Base-by-base conservation (phyloP, 2,888 invertebrate genomes). In the Drosophila mimica region DNA sequence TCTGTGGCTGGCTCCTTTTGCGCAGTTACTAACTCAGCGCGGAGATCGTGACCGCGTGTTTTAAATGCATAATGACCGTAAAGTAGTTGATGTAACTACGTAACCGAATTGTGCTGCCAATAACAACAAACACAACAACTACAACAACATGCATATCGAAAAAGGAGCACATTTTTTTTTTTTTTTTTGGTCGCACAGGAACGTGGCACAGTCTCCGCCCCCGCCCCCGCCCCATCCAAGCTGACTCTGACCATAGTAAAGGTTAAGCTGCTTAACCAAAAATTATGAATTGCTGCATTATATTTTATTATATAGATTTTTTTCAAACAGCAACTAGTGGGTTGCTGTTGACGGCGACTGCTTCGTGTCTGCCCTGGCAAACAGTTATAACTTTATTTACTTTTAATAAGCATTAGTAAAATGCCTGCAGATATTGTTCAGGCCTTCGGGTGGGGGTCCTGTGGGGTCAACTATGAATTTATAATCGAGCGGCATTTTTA, bases 41-140 rank as follows among this genome's bases (percentile, higher is more conserved):
- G 57, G 89, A 92, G 92, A 92, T 92, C 92, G 92, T 92, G 92
- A 92, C 92, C 92, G 92, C 92, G 90, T 92, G 93, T 92, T 93
- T 92, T 91, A 92, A 92, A 92, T 92, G 92, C 93, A 92, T 93
- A 92, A 92, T 92, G 92, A 92, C 92, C 93, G 92, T 90, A 92
- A 91, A 91, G 91, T 89, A 91, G 88, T 91, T 90, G 90, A 77
- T 89, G 80, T 75, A 79, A 77, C 78, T 76, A 81, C 78, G 81
- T 77, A 80, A 79, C 82, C 76, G 76, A 83, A 82, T 84, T 84
- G 85, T 84, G 76, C 80, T 78, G 71, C 87, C 76, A 83, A 75
- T 69, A 81, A 72, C 70, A 82, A 63, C 72, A 74, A 73, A 62
- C 76, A 17, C 61, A 65, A 57, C 62, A 52, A 40, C 34, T 65